phyloP scores from a whole-genome alignment of 2,797 vertebrate species.

The Toxotes lorentzi region DNA sequence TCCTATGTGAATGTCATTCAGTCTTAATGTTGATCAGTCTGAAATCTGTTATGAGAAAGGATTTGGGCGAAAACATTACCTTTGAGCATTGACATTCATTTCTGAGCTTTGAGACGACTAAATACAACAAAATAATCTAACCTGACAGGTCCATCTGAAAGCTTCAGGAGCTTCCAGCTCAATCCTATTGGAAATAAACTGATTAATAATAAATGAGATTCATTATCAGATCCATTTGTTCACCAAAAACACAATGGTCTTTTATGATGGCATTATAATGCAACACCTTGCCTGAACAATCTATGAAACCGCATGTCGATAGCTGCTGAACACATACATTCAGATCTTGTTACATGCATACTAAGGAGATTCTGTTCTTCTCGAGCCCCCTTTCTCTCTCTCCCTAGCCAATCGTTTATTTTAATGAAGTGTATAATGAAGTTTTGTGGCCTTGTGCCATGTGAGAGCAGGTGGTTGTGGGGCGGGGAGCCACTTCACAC shows the following conservation, averaged over 20 bases:
- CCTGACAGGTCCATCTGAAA: background rate
- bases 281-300: too few species aligned
- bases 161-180: background rate
- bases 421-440: constrained; percentile 52
- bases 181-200: background rate
- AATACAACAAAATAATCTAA: background rate
- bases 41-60: background rate
- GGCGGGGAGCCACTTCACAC: constrained; percentile 37
- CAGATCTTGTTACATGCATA: constrained; percentile 4
- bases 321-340: background rate
- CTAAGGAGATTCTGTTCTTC: background rate
- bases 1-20: background rate
- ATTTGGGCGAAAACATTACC: too few species aligned
- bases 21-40: background rate
- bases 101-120: too few species aligned
- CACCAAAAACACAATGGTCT: background rate
- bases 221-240: background rate
- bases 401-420: constrained; percentile 17
- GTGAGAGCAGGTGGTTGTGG: constrained; percentile 41
- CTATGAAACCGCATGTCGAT: background rate
- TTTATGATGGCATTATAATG: background rate
- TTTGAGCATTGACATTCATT: too few species aligned
- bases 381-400: background rate
- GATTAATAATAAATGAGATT: background rate
- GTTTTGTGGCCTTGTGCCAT: constrained; percentile 47